Evolutionary conservation across 2,113 vertebrate species (phyloP).

Genomic region (Pelecanoides urinatrix): DNA sequence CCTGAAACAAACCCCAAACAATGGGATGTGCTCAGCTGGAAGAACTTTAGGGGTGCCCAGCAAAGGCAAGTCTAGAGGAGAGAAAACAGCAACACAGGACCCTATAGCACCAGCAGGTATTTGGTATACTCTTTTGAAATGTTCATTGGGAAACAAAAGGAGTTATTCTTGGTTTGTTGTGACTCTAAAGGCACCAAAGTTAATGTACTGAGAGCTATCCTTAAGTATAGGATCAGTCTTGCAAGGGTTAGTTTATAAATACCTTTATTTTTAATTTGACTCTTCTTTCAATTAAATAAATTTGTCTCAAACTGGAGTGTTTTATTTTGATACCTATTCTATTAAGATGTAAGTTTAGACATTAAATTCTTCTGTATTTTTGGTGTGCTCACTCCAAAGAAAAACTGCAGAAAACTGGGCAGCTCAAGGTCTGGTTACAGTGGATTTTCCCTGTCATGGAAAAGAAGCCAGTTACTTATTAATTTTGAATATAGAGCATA

Average conservation of each 20-base stretch:
- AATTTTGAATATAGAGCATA: not conserved
- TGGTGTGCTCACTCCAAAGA: not conserved
- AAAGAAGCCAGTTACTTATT: not conserved
- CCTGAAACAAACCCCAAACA: not conserved
- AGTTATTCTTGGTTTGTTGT: not conserved
- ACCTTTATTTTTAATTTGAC: not conserved
- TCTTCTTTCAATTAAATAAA: not conserved
- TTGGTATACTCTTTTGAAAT: not conserved
- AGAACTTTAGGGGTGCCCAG: not conserved
- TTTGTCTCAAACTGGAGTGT: not conserved
- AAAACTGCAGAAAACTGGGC: not conserved
- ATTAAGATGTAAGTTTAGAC: not conserved
- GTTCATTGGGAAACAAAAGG: not conserved
- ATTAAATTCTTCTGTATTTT: not conserved
- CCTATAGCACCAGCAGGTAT: not conserved
- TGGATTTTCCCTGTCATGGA: not conserved
- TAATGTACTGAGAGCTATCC: not conserved
- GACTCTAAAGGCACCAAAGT: not conserved
- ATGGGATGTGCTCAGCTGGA: fast-evolving
- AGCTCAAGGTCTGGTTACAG: not conserved
- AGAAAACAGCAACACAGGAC: not conserved
- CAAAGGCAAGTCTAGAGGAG: not conserved
- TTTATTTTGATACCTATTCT: not conserved
- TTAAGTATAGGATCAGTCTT: not conserved
- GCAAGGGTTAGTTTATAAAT: not conserved